A percentile compares a stretch with the other conserved stretches of the same genome.
Evolutionary conservation across 2,113 vertebrate genomes (phyloP).

Genomic region (Archocentrus centrarchus): DNA sequence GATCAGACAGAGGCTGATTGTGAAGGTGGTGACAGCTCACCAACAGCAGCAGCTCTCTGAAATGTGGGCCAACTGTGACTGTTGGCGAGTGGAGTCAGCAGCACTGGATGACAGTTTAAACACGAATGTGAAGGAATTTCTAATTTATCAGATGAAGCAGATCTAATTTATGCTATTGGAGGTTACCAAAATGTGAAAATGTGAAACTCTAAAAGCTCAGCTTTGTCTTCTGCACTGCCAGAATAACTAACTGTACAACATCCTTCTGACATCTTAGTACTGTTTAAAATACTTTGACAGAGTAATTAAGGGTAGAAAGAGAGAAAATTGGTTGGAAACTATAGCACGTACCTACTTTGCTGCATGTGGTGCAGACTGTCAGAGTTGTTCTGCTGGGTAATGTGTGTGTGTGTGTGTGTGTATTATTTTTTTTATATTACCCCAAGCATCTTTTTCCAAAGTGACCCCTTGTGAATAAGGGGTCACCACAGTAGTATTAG

Average conservation of each 20-base stretch:
- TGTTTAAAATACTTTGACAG: background rate
- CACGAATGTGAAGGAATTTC: background rate
- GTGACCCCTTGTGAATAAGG: too few relatives aligned
- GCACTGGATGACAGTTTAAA: background rate
- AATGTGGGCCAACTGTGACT: slow-evolving; percentile 9
- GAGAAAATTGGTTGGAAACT: background rate
- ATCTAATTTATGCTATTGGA: background rate
- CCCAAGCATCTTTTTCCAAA: too few relatives aligned
- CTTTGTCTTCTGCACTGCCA: background rate
- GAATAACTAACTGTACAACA: too few relatives aligned
- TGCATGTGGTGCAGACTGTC: too few relatives aligned
- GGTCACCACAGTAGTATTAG: too few relatives aligned
- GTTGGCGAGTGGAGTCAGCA: slow-evolving; percentile 2
- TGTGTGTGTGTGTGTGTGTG: too few relatives aligned
- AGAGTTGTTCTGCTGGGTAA: too few relatives aligned
- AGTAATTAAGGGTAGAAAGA: background rate
- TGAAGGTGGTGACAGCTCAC: slow-evolving; percentile 59
- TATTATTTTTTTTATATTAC: too few relatives aligned
- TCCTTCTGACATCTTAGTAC: background rate
- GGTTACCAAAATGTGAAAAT: background rate
- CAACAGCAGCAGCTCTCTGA: slow-evolving; percentile 39
- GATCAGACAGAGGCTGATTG: slow-evolving; percentile 67
- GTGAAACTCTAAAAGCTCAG: background rate
- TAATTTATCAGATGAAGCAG: background rate
- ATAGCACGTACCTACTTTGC: background rate